These are phyloP conservation scores for Cryptomyrus ogoouensis DNA, from an alignment of 2,113 vertebrate species.

Conservation along the genomic window DNA sequence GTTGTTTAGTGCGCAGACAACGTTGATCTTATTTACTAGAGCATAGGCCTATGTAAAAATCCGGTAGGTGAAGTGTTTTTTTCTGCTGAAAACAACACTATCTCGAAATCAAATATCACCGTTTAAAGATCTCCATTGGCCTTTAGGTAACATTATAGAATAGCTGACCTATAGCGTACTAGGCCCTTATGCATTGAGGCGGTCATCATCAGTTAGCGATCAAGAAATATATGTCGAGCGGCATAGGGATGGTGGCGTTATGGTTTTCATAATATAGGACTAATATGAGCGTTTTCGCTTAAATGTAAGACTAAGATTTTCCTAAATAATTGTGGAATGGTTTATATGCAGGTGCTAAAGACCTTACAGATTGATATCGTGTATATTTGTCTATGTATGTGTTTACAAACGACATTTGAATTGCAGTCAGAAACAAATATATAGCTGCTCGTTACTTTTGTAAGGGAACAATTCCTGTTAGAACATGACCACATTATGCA, in stretches of 20 bases:
- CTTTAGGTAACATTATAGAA: neutral
- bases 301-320: neutral
- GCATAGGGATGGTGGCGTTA: neutral
- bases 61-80: neutral
- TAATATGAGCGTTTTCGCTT: neutral
- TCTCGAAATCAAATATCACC: slow-evolving; percentile 1
- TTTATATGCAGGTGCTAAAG: neutral
- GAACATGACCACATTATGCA: neutral
- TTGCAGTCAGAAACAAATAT: neutral
- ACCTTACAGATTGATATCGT: neutral
- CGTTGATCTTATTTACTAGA: neutral
- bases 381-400: neutral
- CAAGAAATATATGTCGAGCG: neutral
- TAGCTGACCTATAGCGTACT: neutral
- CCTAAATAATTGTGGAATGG: neutral
- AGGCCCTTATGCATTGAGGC: neutral
- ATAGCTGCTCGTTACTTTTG: neutral
- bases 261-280: neutral
- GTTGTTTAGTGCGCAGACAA: neutral
- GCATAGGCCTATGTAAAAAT: neutral
- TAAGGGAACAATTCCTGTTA: neutral
- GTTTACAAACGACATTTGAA: neutral
- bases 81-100: neutral
- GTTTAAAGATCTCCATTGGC: neutral
- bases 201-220: neutral